These are phyloP conservation scores for Polypterus bichir DNA, from an alignment of 2,113 vertebrate genomes.

Conservation along the genomic window DNA sequence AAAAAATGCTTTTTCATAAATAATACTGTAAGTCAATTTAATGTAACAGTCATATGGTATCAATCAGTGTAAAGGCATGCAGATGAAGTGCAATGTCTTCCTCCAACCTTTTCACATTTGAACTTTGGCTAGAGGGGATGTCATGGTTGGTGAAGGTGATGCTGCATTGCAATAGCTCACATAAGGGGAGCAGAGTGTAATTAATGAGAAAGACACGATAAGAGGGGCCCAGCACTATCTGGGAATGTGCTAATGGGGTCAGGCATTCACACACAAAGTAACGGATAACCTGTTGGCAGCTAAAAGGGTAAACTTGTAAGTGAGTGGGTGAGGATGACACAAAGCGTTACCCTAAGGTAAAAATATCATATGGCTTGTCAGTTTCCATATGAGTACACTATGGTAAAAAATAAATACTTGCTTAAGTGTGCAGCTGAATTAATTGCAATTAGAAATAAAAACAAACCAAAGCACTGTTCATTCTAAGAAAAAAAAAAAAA, in stretches of 20 bases:
- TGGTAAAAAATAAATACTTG: too few relatives aligned
- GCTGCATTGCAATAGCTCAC: slow-evolving; percentile 65
- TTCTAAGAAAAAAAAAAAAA: too few relatives aligned
- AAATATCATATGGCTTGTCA: too few relatives aligned
- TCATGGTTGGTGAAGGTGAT: slow-evolving; percentile 45
- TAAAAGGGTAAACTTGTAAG: slow-evolving; percentile 5
- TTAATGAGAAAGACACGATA: slow-evolving; percentile 63
- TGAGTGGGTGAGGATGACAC: slow-evolving; percentile 7
- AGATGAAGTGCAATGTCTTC: slow-evolving; percentile 22
- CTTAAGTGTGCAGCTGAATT: too few relatives aligned
- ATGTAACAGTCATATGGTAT: too few relatives aligned
- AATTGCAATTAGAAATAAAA: too few relatives aligned
- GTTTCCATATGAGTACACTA: too few relatives aligned
- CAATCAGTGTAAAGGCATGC: background rate
- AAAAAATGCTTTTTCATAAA: too few relatives aligned
- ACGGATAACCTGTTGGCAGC: slow-evolving; percentile 24
- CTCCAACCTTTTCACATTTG: slow-evolving; percentile 30
- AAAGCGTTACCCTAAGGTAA: too few relatives aligned
- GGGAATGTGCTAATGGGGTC: slow-evolving; percentile 66
- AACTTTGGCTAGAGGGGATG: slow-evolving; percentile 26
- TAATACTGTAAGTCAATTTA: too few relatives aligned
- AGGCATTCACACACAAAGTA: slow-evolving; percentile 53
- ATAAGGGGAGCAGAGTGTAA: slow-evolving; percentile 68
- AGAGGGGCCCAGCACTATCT: slow-evolving; percentile 54
- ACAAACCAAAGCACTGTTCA: too few relatives aligned